Base-by-base conservation (phyloP, 2,797 vertebrate genomes). In the Bucorvus abyssinicus region DNA sequence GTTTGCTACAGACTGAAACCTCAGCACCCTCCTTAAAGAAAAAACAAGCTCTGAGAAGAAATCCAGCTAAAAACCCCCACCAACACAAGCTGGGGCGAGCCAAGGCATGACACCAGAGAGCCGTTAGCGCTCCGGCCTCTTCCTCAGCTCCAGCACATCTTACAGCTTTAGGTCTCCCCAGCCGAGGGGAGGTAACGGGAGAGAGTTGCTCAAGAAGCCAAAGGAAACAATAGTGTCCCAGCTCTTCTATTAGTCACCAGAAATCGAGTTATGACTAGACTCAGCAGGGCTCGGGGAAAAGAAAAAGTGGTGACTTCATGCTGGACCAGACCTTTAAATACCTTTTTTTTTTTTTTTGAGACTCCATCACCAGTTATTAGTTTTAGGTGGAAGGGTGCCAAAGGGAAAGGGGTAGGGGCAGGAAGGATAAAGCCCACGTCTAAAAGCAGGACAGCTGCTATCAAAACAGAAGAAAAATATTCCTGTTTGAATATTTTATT, bases 401-500 rank as follows among this genome's bases (percentile, higher is more conserved):
- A 78, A 73, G 74, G 55, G 47, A 60, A 69, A 64, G 42, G 77
- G 57, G 49, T 32, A 56, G 20, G 32, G 64, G 26, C 5, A 60
- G 34, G 14, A 85, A 85, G 27, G 67, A 75, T 40, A 42, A 76
- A 89, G 69, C 8, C 34, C 80, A 70, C 93, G 67, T 70, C 57
- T 61, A 32, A 89, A 76, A 94, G 42, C 56, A 44, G 77, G 85
- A 40, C 67, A 89, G 80, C 56, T 84, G 76, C 85, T 87, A 87
- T 63, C 73, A 65, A 93, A 91, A 81, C 57, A 86, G 74, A 67
- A 53, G 75, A 80, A 68, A 84, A 76, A 80, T 64, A 65, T 53
- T 93, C 81, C 91, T 96, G 83, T 91, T 96, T 91, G 93, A 93
- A 94, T 94, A 94, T 95, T 96, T 96, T 95, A 95, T 96, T 95